Conservation (phyloP, 2,797 vertebrate genomes). For the Pseudochromis fuscus region DNA sequence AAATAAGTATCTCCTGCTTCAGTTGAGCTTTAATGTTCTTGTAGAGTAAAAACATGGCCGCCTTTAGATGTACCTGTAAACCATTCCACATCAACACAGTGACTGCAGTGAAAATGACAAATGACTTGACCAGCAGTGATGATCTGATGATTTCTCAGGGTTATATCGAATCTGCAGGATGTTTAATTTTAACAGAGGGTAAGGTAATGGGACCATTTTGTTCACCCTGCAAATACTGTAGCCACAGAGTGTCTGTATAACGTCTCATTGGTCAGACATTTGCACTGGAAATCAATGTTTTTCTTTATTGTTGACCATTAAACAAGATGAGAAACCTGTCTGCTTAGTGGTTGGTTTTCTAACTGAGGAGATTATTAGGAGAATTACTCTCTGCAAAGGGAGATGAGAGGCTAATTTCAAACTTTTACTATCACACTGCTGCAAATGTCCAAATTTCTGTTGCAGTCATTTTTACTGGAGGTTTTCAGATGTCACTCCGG, state of each 20-base stretch:
- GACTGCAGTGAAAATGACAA: slow-evolving; percentile 1
- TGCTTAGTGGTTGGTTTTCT: slow-evolving; percentile 3
- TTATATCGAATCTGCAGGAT: slow-evolving; percentile 2
- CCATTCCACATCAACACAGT: background rate
- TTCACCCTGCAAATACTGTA: background rate
- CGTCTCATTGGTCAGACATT: background rate
- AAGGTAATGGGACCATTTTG: background rate
- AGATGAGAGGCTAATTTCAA: background rate
- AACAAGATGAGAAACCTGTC: background rate
- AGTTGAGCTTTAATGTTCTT: slow-evolving; percentile 10
- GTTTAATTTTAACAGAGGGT: background rate
- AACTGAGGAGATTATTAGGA: background rate
- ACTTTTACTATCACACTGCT: no score
- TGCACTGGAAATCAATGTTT: background rate
- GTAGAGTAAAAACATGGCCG: slow-evolving; percentile 16
- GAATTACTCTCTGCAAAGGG: background rate
- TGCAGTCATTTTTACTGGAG: no score
- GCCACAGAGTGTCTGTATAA: background rate
- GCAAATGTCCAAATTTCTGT: no score
- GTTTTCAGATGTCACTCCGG: no score
- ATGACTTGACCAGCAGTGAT: background rate
- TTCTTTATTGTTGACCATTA: slow-evolving; percentile 7
- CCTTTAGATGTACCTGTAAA: background rate
- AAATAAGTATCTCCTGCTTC: background rate
- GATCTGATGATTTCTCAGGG: slow-evolving; percentile 17